phyloP scores from a whole-genome alignment of 2,113 vertebrate genomes.

The Psittacus erithacus region DNA sequence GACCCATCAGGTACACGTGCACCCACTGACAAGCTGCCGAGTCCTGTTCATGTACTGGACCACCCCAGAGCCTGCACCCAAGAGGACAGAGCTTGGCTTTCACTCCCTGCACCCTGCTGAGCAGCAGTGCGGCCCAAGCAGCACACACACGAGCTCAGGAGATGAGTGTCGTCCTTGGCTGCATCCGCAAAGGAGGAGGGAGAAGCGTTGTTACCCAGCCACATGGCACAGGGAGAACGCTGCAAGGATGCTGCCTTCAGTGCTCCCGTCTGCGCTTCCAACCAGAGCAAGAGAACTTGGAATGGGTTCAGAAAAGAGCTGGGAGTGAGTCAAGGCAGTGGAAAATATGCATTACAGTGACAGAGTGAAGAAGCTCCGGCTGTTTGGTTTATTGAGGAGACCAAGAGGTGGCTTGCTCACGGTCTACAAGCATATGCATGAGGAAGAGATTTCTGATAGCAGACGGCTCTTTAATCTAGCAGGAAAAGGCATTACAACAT shows the following conservation, averaged over 20 bases:
- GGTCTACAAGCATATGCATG: conserved; percentile 32
- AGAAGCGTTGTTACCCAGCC: background rate
- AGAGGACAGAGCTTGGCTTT: background rate
- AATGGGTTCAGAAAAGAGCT: conserved; percentile 41
- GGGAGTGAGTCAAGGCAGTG: conserved; percentile 57
- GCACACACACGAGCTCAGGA: accelerated
- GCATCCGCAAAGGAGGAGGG: background rate
- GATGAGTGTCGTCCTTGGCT: background rate
- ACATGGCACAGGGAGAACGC: background rate
- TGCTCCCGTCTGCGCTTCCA: background rate
- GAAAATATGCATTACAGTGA: conserved; percentile 63
- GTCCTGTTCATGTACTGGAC: background rate
- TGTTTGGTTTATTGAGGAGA: conserved; percentile 62
- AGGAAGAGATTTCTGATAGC: conserved; percentile 64
- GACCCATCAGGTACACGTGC: background rate
- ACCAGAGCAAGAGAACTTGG: conserved; percentile 19
- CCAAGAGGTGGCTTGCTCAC: conserved; percentile 62
- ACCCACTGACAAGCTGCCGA: accelerated
- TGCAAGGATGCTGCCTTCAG: conserved; percentile 4
- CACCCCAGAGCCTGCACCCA: background rate
- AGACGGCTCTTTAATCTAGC: conserved; percentile 65
- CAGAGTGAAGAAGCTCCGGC: conserved; percentile 55
- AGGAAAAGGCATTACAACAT: conserved; percentile 69
- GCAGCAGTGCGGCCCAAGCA: background rate
- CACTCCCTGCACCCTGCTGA: background rate